These are phyloP conservation scores for Phoxinus phoxinus DNA, from an alignment of 2,113 vertebrate genomes.

Conservation along the genomic window DNA sequence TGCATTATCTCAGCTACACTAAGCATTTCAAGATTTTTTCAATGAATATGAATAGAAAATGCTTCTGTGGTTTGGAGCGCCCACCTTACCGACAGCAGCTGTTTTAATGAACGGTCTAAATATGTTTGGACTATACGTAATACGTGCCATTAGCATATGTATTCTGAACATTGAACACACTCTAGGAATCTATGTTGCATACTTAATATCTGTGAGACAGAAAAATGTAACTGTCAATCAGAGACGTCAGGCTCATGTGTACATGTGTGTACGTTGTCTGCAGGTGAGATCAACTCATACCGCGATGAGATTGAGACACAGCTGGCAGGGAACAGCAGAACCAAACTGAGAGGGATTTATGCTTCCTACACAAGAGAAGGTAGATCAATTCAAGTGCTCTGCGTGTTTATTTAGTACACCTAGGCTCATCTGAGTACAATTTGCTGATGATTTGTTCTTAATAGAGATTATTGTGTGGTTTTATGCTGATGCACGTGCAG, in stretches of 20 bases:
- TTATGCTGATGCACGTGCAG: conserved; percentile 1
- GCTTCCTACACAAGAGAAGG: conserved; percentile 84
- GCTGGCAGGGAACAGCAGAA: conserved; percentile 85
- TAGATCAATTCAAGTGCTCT: conserved; percentile 61
- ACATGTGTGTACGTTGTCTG: neutral
- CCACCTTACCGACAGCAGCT: neutral
- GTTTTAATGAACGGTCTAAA: conserved; percentile 3
- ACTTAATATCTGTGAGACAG: neutral
- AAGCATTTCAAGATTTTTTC: conserved; percentile 1
- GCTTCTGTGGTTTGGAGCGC: neutral
- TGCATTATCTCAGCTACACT: conserved; percentile 12
- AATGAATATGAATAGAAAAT: conserved; percentile 1
- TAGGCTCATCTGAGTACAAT: neutral
- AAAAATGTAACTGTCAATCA: neutral
- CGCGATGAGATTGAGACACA: conserved; percentile 95
- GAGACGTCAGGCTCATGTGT: conserved; percentile 16
- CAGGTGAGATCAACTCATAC: conserved; percentile 94
- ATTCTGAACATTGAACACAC: neutral
- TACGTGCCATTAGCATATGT: neutral
- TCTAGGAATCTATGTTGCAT: neutral
- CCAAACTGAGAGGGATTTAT: conserved; percentile 88
- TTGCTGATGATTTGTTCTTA: neutral
- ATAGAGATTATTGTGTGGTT: conserved; percentile 11
- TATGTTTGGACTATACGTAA: neutral
- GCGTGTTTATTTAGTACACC: neutral